phyloP scores from a whole-genome alignment of 2,797 vertebrate genomes.

The Fundulus diaphanus region DNA sequence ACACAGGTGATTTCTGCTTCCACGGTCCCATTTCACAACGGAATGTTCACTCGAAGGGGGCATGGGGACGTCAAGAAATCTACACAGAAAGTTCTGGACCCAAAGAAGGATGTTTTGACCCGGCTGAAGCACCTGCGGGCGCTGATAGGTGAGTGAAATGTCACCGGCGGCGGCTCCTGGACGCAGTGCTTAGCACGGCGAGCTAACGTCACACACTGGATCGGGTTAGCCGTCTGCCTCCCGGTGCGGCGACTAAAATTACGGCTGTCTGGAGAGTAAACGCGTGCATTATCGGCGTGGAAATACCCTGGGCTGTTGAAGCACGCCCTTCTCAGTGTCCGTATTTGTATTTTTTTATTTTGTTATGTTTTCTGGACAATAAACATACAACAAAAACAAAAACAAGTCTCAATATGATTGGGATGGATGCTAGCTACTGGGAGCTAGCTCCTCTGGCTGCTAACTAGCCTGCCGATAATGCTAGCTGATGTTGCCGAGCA shows the following conservation, averaged over 20 bases:
- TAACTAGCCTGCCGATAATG: slow-evolving; percentile 60
- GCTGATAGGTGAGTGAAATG: slow-evolving; percentile 89
- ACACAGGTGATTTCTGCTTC: slow-evolving; percentile 74
- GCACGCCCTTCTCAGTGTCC: not conserved
- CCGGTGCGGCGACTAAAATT: slow-evolving; percentile 29
- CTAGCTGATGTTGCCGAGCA: slow-evolving; percentile 61
- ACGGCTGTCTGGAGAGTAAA: slow-evolving; percentile 18
- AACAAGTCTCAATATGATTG: slow-evolving; percentile 31
- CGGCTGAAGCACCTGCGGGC: slow-evolving; percentile 96
- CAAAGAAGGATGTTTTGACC: slow-evolving; percentile 96
- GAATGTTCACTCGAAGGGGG: slow-evolving; percentile 96
- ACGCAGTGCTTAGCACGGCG: slow-evolving; percentile 54
- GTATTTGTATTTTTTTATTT: not conserved
- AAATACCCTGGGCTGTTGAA: not conserved
- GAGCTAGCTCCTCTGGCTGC: slow-evolving; percentile 59
- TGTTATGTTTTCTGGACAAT: not conserved
- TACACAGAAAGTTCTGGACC: slow-evolving; percentile 99
- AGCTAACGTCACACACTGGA: slow-evolving; percentile 61
- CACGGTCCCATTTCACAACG: slow-evolving; percentile 80
- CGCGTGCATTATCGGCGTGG: not conserved
- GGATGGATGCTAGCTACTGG: slow-evolving; percentile 57
- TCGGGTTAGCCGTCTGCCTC: slow-evolving; percentile 59
- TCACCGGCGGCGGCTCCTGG: slow-evolving; percentile 53
- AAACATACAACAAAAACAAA: not conserved
- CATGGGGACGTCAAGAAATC: slow-evolving; percentile 99